These are phyloP conservation scores for Trichomycterus rosablanca DNA, from an alignment of 2,113 vertebrate genomes.

Conservation along the genomic window DNA sequence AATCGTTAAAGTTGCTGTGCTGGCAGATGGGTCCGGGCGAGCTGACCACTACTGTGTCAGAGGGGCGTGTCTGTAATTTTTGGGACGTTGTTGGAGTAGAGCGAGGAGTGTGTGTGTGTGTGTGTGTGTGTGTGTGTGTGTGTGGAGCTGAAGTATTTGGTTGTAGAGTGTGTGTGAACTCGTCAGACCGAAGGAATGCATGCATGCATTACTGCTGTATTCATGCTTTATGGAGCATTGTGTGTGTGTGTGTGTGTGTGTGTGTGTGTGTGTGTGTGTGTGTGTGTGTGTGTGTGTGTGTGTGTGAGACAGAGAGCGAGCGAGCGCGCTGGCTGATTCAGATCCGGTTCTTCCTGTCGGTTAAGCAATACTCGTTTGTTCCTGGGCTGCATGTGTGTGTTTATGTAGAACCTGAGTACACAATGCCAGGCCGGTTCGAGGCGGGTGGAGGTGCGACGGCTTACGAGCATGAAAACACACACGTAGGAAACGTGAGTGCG, in stretches of 20 bases:
- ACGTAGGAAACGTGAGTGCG: no score
- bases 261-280: constrained; percentile 31
- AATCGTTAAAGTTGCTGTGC: no score
- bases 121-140: constrained; percentile 17
- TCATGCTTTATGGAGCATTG: background rate
- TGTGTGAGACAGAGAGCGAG: no score
- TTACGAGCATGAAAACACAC: no score
- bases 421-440: constrained; percentile 1
- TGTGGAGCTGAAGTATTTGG: no score
- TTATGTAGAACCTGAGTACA: constrained; percentile 15
- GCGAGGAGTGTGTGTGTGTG: no score
- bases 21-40: no score
- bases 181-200: constrained; percentile 1
- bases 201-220: constrained; percentile 6
- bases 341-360: constrained; percentile 69
- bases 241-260: constrained; percentile 3
- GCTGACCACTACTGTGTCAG: no score
- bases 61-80: no score
- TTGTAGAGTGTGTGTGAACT: background rate
- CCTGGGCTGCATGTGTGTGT: constrained; percentile 12
- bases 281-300: constrained; percentile 6
- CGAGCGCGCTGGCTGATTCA: constrained; percentile 31
- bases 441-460: no score
- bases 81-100: no score
- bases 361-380: constrained; percentile 70